Evolutionary conservation across 35 echinoderm and acorn worm genomes (phyloP), one percentile per base, ranked within the genome.

Genomic region (Ophioderma brevispina): DNA sequence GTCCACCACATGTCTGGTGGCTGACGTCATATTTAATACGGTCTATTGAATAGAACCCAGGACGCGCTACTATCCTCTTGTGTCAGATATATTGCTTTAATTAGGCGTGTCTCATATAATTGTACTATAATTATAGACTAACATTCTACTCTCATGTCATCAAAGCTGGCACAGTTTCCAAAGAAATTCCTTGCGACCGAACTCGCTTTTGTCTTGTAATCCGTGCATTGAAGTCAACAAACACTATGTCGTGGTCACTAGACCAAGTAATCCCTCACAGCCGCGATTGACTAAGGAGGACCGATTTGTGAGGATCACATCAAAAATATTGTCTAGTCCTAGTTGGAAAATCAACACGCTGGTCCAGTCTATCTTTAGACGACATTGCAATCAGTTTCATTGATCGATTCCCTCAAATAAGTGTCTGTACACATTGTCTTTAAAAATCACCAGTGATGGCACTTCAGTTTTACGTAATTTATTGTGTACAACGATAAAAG

Each of bases 201-300:
- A 70, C 59, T 15, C 10, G 59, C n/a, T 70, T 70, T 25, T 25
- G 15, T 1, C 59, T 6, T 70, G 15, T 25, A 1, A 25, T 25
- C 4, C 3, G 17, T 15, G n/a, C 28, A 70, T 70, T 70, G 10
- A 70, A 2, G 5, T 88, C 86, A 78, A 35, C 31, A 25, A 28
- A 79, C 0, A 79, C 75, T 8, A 46, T 38, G 37, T 78, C 86
- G 43, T 88, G 86, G 31, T 88, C 86, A 23, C 55, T 76, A 25
- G 32, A 0, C 86, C 86, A 78, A 75, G 86, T n/a, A 79, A 14
- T 31, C 35, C 13, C 18, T 88, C 36, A 46, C 63, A 35, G n/a
- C n/a, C n/a, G 1, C 38, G 23, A 1, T 55, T 64, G 43, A 88
- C 39, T 18, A 88, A 30, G 8, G 63, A 75, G 21, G 86, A 75